Conservation (phyloP, 2,888 invertebrate species). For the Tetragonula carbonaria region DNA sequence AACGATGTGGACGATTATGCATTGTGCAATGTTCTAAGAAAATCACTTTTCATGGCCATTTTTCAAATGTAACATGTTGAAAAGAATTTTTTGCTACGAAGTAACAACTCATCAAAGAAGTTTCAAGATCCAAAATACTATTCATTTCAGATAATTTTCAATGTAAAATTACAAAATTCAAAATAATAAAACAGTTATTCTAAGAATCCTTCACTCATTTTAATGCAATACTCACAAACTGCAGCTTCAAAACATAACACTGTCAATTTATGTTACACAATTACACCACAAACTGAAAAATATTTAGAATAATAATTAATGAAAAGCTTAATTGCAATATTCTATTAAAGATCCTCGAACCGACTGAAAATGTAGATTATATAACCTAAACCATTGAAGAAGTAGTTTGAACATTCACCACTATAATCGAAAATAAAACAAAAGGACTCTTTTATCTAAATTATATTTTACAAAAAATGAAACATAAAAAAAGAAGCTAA, state of each 20-base stretch:
- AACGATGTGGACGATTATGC: too few relatives aligned
- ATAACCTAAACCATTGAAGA: neutral
- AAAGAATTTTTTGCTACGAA: too few relatives aligned
- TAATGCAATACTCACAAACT: too few relatives aligned
- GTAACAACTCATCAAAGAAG: too few relatives aligned
- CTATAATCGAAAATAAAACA: neutral
- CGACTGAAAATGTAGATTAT: neutral
- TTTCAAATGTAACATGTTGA: too few relatives aligned
- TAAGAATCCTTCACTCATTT: too few relatives aligned
- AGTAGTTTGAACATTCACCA: neutral
- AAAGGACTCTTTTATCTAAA: neutral
- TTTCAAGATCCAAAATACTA: too few relatives aligned
- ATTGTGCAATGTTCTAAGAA: too few relatives aligned
- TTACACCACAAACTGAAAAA: neutral
- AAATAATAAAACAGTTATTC: too few relatives aligned
- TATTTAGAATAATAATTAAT: neutral
- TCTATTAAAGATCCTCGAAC: neutral
- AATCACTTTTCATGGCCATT: too few relatives aligned
- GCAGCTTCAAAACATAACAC: neutral
- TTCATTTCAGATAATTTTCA: too few relatives aligned
- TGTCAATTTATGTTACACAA: neutral
- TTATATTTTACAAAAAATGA: slow-evolving; percentile 6
- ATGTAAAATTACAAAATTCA: too few relatives aligned
- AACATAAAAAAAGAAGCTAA: slow-evolving; percentile 8
- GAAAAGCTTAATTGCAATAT: slow-evolving; percentile 5